Base-by-base conservation (phyloP, 2,888 invertebrate species). In the Microctonus aethiopoides region DNA sequence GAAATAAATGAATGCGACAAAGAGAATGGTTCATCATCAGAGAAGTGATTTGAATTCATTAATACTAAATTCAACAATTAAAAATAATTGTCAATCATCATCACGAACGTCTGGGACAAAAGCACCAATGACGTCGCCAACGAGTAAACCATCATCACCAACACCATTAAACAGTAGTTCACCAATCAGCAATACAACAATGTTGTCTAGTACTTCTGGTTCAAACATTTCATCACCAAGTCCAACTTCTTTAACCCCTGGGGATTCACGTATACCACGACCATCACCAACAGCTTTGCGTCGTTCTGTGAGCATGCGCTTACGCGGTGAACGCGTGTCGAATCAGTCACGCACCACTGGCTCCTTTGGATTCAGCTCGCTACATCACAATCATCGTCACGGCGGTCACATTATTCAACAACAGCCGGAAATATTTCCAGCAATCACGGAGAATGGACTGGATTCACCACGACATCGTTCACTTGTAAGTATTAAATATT, bases 281-380 rank as follows among this genome's bases (percentile, higher is more conserved):
- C 86, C 81, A 73, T 86, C 81, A 72, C 85, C 81, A 62, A 81
- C 80, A 77, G 78, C 87, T 81, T 89, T 92, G 85, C 90, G 90
- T 75, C 91, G 92, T 84, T 89, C 91, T 78, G 88, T 89, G 69
- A 91, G 92, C 85, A 85, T 92, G 90, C 91, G 92, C 82, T 84
- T 92, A 90, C 91, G 91, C 87, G 91, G 90, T 81, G 91, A 90
- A 87, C 78, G 84, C 72, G 71, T 78, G 72, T 74, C 77, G 68
- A 75, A 77, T 60, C 65, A 74, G 71, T 71, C 78, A 75, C 79
- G 81, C 72, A 68, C 66, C 36, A 71, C 71, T 64, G 67, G 68
- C 16, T 51, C 61, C 60, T 5, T 32, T 60, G 54, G 61, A 24
- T 29, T 39, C 16, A 69, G 52, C 13, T 54, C 59, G 52, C 32